Base-by-base conservation (phyloP, 2,113 vertebrate species). In the Fukomys damarensis region DNA sequence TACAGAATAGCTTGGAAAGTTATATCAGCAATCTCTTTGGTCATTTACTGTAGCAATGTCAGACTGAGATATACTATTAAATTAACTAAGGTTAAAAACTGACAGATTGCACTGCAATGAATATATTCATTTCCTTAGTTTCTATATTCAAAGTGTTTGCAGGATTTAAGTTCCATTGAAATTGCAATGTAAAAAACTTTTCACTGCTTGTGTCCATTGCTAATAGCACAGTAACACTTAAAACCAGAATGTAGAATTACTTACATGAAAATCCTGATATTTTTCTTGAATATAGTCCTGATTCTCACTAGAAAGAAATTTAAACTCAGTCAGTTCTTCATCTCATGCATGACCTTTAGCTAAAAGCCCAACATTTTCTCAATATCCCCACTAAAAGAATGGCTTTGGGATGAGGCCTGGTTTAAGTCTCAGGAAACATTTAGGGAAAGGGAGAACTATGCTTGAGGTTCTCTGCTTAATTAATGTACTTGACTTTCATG, bases 401-500 rank as follows among this genome's bases (percentile, higher is more conserved):
- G 63, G 43, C 43, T 93, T 89, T 83, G 79, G 32, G 68, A 68
- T 90, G 38, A n/a, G 26, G 65, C 61, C 68, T 72, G 24, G 38
- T 38, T 81, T 52, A 76, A 94, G 38, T 1, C 79, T 93, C 79
- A 72, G 81, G 19, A 90, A 81, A 58, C 19, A 38, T 85, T 63
- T 76, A 63, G n/a, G 30, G 77, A 94, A 80, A 54, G 41, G 59
- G 61, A 72, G 65, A 93, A 68, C 54, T 79, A 28, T 46, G 84
- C 80, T 93, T 80, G 68, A 70, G 32, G 28, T 80, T 88, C 66
- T 89, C 63, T 93, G n/a, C 58, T 96, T 96, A 88, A 59, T 59
- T 82, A 28, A 7, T 43, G 1, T 59, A 85, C 7, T 88, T 30
- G 16, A n/a, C 82, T 94, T 97, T 85, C 72, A 14, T 95, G 93